Evolutionary conservation across 1,140 invertebrate genomes (phyloP), one percentile per base, ranked within the genome.

Genomic region (Glossosoma conforme): DNA sequence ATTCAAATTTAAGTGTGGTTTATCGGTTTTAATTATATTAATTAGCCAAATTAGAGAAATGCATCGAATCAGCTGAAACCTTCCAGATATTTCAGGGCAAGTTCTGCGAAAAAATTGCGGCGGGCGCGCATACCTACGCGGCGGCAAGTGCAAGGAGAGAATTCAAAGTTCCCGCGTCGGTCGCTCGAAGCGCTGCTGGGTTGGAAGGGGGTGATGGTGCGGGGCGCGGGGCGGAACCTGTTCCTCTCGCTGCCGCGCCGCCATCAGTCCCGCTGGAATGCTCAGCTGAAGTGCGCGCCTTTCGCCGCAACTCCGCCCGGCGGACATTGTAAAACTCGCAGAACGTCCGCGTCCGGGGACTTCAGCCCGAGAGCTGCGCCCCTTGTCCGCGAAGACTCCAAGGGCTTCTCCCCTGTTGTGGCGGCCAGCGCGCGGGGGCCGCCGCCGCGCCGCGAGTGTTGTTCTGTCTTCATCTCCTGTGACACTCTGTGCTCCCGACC

Each of bases 41-140:
- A 48, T 40, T 48, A 40, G 25, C 22, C 36, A 35, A 48, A 48
- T 48, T 48, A 48, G 41, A 48, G 21, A 38, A 36, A 38, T 41
- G 36, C 35, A 40, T 48, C 24, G 37, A 48, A 22, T 17, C 18
- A 17, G 18, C 36, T 41, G 22, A 41, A 51, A 46, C 44, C 42
- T 53, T 46, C 51, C 41, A 38, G 44, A 58, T 50, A 58, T 46
- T 51, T 43, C 41, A 33, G 40, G 46, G 33, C 14, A 38, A 13
- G 42, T 58, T 54, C 56, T 38, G 52, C 52, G 52, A 58, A 58
- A 52, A 54, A 58, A 54, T 54, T 30, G 42, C 42, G 17, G 49
- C 37, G 45, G 32, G 52, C 43, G 44, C 47, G 32, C 50, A 57
- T 53, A 52, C 49, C 55, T 52, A 41, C 40, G 44, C 49, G 41